Percentiles rank a stretch among this genome's conserved stretches.
These are phyloP conservation scores for Drosophila fuyamai DNA, from an alignment of 1,140 invertebrate species.

Conservation along the genomic window DNA sequence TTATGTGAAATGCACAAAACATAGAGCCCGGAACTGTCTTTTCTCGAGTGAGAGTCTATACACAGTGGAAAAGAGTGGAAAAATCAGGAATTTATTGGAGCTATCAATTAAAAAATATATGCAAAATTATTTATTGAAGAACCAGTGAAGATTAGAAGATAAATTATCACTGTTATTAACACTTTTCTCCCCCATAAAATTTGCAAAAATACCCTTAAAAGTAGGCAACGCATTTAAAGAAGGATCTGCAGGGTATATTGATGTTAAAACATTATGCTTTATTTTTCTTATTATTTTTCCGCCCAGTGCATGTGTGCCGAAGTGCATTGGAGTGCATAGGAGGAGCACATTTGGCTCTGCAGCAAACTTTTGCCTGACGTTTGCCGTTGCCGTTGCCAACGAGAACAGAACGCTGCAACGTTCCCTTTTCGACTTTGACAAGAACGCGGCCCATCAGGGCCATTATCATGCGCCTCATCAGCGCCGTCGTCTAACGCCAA, in stretches of 20 bases:
- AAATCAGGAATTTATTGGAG: background rate
- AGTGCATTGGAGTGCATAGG: conserved; percentile 48
- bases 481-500: conserved; percentile 69
- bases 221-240: no score
- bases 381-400: conserved; percentile 48
- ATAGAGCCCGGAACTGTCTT: conserved; percentile 47
- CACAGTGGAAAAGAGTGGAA: background rate
- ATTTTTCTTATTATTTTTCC: background rate
- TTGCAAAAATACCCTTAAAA: no score
- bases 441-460: conserved; percentile 76
- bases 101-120: background rate
- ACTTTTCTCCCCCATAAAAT: no score
- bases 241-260: no score
- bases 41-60: conserved; percentile 12
- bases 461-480: conserved; percentile 80
- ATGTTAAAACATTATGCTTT: no score
- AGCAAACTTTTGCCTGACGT: conserved; percentile 52
- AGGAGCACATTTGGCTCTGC: conserved; percentile 45
- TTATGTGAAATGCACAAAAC: conserved; percentile 58
- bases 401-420: conserved; percentile 20
- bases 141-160: no score
- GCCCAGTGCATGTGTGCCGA: conserved; percentile 20
- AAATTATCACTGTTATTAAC: no score
- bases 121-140: no score
- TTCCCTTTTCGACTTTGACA: conserved; percentile 72